Evolutionary conservation across 2,888 invertebrate genomes (phyloP), one percentile per base, ranked within the genome.

Genomic region (Sympetrum striolatum): DNA sequence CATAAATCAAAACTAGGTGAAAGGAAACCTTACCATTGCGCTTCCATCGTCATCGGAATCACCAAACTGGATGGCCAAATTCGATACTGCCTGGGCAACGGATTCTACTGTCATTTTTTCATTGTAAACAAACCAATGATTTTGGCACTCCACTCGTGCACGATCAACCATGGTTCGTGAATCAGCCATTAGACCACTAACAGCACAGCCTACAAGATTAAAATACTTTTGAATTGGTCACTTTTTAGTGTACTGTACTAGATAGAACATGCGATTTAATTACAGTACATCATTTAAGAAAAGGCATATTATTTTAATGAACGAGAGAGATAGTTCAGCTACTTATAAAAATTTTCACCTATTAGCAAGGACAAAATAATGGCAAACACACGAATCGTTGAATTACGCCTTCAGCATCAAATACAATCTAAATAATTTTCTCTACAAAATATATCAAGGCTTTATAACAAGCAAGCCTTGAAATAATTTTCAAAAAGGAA

Each of bases 1-100:
- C 1, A 31, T 31, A 12, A 0, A 73, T 18, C 1, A 31, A 4
- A 31, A 0, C 25, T 31, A 31, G 10, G 1, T 1, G 3, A 22
- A 6, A 73, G 10, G 14, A 31, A 73, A 73, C 12, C 86, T 92
- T 91, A 93, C 93, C 98, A 98, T 98, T 15, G 90, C 81, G 93
- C 94, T 95, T 91, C 98, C 98, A 94, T 99, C 98, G 93, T 98
- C 98, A 93, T 99, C 99, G 92, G 99, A 99, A 94, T 99, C 99
- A 18, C 99, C 99, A 94, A 99, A 99, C 93, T 99, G 98, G 93
- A 99, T 98, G n/a, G 99, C 99, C 92, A 99, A 95, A 94, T 99
- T 99, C 80, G 99, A 99, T 0, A 99, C 99, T 5, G 99, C 98
- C 94, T 99, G 99, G 0, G 99, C 99, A 92, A 99, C 98, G 12